These are phyloP conservation scores for Drosophila erecta DNA, from an alignment of 1,140 invertebrate species.

Conservation along the genomic window DNA sequence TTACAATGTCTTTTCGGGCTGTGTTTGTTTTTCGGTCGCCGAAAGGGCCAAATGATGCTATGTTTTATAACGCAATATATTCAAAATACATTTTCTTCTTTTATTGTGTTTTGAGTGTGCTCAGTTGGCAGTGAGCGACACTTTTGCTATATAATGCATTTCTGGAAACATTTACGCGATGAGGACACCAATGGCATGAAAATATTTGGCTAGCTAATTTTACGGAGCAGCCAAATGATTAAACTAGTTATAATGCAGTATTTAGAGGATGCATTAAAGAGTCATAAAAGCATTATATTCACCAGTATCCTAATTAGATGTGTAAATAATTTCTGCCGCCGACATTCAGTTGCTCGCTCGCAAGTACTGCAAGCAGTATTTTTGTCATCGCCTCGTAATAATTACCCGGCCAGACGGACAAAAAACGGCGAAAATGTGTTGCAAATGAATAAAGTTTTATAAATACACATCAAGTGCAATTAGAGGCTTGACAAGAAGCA, in stretches of 20 bases:
- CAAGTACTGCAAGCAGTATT: constrained; percentile 59
- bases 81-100: constrained; percentile 30
- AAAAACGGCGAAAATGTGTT: constrained; percentile 61
- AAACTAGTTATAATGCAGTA: constrained; percentile 43
- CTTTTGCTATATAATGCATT: background rate
- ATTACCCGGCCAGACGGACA: constrained; percentile 39
- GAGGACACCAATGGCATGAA: background rate
- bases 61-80: constrained; percentile 57
- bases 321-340: constrained; percentile 57
- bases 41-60: constrained; percentile 32
- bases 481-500: constrained; percentile 33
- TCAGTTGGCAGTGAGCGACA: constrained; percentile 50
- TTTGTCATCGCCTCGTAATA: constrained; percentile 67
- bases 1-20: constrained; percentile 41
- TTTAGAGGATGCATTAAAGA: constrained; percentile 69
- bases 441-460: constrained; percentile 31
- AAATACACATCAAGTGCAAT: constrained; percentile 44
- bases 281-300: constrained; percentile 76
- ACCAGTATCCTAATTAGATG: constrained; percentile 68
- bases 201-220: background rate
- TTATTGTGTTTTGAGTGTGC: constrained; percentile 51
- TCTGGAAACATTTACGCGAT: too few relatives aligned
- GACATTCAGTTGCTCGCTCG: constrained; percentile 9
- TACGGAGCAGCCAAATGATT: background rate
- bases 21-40: constrained; percentile 28